Evolutionary conservation across 2,888 invertebrate genomes (phyloP), one percentile per base, ranked within the genome.

Genomic region (Hartigia nigra): DNA sequence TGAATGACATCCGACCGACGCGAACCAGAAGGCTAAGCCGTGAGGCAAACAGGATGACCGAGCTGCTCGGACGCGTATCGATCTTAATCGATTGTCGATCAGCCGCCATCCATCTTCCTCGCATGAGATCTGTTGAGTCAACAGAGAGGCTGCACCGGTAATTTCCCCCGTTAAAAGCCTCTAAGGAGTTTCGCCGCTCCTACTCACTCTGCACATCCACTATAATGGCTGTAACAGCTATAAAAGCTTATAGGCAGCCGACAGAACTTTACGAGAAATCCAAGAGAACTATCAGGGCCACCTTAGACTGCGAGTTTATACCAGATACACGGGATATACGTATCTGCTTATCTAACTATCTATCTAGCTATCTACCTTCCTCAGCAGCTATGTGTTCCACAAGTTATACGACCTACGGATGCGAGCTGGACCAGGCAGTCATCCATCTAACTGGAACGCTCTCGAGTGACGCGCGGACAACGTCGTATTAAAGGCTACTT

Each of bases 31-130:
- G n/a, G 69, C 74, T 31, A 14, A 37, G 39, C 76, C 76, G 55
- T 76, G 76, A 78, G 78, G 78, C 78, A 82, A 81, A 81, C 76
- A 78, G 69, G 74, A 76, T 78, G 74, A 79, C 77, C 74, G 32
- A 69, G 37, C 79, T 79, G 75, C 72, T 31, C 75, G 75, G 55
- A 35, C 75, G 37, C 75, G 76, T 83, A 87, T 89, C 89, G 86
- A 87, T 89, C 89, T 88, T 83, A 87, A 89, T 89, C 79, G 84
- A 85, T 86, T 84, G 78, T 81, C 87, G 86, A 85, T 89, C 85
- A 86, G 81, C 80, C 81, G 81, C 78, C 82, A 88, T 88, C 87
- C 83, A 84, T 88, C 88, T 87, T 87, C 83, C 76, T 79, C 77
- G 79, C 78, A 74, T 75, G 75, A 37, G 37, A 34, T 75, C 36